Evolutionary conservation across 1,140 invertebrate species (phyloP).

Genomic region (Rhyzopertha dominica): DNA sequence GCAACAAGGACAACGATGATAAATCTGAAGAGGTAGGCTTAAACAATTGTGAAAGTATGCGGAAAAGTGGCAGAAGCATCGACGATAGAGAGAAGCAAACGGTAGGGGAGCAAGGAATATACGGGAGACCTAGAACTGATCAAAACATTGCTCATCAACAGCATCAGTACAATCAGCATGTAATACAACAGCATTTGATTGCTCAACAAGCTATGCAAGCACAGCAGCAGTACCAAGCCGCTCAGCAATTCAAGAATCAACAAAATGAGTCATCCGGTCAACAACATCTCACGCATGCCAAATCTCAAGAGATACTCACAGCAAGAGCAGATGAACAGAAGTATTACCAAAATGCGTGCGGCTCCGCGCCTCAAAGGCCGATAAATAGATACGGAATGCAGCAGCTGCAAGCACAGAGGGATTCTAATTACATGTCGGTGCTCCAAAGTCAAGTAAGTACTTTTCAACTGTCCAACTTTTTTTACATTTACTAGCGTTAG

Average conservation of each 20-base stretch:
- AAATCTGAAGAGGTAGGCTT: conserved; percentile 52
- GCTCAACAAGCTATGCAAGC: conserved; percentile 33
- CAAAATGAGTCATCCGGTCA: conserved; percentile 41
- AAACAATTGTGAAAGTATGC: conserved; percentile 60
- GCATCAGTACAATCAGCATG: conserved; percentile 52
- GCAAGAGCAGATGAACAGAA: conserved; percentile 44
- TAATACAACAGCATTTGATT: conserved; percentile 56
- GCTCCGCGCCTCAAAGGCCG: conserved; percentile 17
- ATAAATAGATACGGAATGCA: conserved; percentile 17
- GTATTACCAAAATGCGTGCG: conserved; percentile 36
- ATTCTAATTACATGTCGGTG: neutral
- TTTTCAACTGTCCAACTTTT: no score
- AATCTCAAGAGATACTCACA: conserved; percentile 53
- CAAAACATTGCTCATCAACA: conserved; percentile 47
- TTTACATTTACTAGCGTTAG: no score
- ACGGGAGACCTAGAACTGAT: conserved; percentile 54
- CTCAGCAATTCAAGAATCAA: conserved; percentile 42
- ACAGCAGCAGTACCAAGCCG: conserved; percentile 39
- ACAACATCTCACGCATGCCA: conserved; percentile 45
- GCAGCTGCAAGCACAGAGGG: conserved; percentile 12
- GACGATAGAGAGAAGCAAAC: conserved; percentile 45
- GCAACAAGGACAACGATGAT: conserved; percentile 53
- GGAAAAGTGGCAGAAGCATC: conserved; percentile 49
- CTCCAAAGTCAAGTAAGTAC: no score
- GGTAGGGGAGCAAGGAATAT: conserved; percentile 48